Conservation (phyloP, 2,797 vertebrate species). For the Sciurus vulgaris region DNA sequence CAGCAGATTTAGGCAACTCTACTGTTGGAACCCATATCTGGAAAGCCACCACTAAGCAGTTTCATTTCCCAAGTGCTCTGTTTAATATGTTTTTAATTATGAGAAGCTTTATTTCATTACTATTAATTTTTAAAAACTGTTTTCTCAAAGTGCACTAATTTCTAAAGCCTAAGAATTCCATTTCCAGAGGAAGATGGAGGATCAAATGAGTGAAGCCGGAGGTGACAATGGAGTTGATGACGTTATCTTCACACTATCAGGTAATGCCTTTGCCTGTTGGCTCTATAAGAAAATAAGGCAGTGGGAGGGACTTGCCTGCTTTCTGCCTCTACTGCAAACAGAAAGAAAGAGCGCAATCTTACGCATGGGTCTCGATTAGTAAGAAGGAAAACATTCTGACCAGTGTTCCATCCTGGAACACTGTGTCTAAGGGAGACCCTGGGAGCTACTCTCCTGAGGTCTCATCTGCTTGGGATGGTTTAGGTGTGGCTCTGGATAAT, state of each 20-base stretch:
- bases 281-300: not conserved
- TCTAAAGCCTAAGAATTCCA: not conserved
- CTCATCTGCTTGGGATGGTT: not conserved
- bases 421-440: not conserved
- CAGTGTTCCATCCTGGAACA: not conserved
- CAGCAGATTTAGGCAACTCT: not conserved
- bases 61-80: slow-evolving; percentile 52
- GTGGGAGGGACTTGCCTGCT: not conserved
- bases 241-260: not conserved
- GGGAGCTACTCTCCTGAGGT: not conserved
- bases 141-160: slow-evolving; percentile 19
- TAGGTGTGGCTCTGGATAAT: slow-evolving; percentile 32
- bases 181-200: not conserved
- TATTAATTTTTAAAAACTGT: not conserved
- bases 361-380: not conserved
- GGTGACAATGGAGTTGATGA: not conserved
- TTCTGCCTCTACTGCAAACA: not conserved
- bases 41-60: not conserved
- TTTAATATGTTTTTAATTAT: slow-evolving; percentile 60
- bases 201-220: not conserved
- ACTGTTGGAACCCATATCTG: not conserved
- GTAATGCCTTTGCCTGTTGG: not conserved
- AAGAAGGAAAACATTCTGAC: slow-evolving; percentile 41
- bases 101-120: slow-evolving; percentile 57
- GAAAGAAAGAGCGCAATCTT: not conserved